A percentile compares a stretch with the other conserved stretches of the same genome.
Conservation (phyloP, 2,888 invertebrate genomes). For the Campoplex nolae region DNA sequence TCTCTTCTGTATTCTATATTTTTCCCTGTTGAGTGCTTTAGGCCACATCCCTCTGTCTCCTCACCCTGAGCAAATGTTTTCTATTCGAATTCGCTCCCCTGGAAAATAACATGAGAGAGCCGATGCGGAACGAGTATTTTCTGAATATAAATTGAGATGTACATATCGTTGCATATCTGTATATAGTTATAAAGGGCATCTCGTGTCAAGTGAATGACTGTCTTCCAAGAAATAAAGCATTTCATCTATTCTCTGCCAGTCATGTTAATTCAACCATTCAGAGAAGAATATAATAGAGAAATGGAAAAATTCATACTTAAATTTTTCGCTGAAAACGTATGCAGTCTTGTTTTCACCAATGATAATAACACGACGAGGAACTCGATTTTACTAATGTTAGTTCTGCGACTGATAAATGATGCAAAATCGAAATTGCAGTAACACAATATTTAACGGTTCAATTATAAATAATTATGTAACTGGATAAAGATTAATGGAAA, state of each 20-base stretch:
- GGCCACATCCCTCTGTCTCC: conserved; percentile 48
- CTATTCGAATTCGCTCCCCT: conserved; percentile 75
- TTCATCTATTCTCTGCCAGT: not conserved
- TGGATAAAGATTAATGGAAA: not conserved
- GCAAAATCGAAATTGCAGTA: no score
- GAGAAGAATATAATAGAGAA: not conserved
- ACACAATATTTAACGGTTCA: not conserved
- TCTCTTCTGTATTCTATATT: conserved; percentile 23
- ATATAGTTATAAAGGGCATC: conserved; percentile 6
- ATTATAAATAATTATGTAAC: not conserved
- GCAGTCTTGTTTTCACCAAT: not conserved
- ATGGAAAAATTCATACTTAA: not conserved
- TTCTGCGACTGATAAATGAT: not conserved
- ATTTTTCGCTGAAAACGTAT: not conserved
- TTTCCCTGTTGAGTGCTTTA: conserved; percentile 53
- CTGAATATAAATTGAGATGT: conserved; percentile 77
- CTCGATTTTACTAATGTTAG: not conserved
- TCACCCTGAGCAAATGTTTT: conserved; percentile 72
- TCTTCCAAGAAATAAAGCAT: not conserved
- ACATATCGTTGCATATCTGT: conserved; percentile 21
- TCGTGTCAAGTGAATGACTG: not conserved
- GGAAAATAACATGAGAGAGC: conserved; percentile 76
- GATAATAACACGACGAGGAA: not conserved
- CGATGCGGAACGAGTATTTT: conserved; percentile 72
- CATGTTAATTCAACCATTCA: not conserved